These are phyloP conservation scores for Phaenicophaeus curvirostris DNA, from an alignment of 2,797 vertebrate genomes.

Conservation along the genomic window DNA sequence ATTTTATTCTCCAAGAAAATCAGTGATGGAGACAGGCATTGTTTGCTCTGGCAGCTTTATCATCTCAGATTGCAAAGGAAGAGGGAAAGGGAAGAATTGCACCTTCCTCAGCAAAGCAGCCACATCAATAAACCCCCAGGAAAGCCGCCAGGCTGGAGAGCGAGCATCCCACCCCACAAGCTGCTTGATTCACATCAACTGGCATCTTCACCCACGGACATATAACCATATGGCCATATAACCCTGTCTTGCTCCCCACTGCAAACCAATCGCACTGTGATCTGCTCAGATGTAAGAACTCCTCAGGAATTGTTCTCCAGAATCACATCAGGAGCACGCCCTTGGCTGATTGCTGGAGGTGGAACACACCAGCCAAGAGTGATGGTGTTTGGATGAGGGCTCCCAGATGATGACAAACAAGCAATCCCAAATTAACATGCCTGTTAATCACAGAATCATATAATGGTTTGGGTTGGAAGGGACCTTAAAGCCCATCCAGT, in stretches of 20 bases:
- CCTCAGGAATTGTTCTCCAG: background rate
- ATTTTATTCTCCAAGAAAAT: conserved; percentile 34
- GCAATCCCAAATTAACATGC: background rate
- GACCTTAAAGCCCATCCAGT: too few species aligned
- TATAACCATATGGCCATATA: too few species aligned
- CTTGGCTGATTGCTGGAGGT: fast-evolving
- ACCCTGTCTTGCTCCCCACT: background rate
- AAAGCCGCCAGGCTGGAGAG: background rate
- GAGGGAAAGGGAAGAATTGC: background rate
- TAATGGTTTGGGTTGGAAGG: too few species aligned
- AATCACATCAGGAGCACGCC: background rate
- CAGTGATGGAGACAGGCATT: background rate
- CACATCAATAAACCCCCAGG: background rate
- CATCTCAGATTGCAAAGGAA: background rate
- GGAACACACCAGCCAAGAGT: fast-evolving
- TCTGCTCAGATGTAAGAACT: background rate
- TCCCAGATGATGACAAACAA: background rate
- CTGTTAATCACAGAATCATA: too few species aligned
- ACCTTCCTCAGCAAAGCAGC: background rate
- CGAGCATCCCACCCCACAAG: background rate
- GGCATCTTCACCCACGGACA: background rate
- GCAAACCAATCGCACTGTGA: background rate
- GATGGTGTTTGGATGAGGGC: fast-evolving
- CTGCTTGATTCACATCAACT: background rate
- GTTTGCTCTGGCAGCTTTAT: background rate